These are phyloP conservation scores for Hippocampus kuda DNA, from an alignment of 2,797 vertebrate species.

Conservation along the genomic window DNA sequence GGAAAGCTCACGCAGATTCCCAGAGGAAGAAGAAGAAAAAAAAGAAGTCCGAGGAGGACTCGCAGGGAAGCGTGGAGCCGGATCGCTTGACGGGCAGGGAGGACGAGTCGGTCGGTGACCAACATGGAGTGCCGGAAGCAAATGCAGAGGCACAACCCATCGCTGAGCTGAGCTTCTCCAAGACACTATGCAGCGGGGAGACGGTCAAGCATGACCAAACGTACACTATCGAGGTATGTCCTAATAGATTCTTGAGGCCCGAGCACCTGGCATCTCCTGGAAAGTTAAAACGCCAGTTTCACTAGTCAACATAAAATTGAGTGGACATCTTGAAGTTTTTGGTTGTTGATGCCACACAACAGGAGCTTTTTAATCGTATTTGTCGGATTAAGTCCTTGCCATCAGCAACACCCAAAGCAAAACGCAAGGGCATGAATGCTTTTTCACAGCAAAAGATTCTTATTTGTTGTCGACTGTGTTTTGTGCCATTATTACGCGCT, in stretches of 20 bases:
- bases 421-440: too few species aligned
- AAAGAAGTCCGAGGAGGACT: constrained; percentile 61
- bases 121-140: constrained; percentile 39
- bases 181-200: constrained; percentile 73
- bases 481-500: constrained; percentile 12
- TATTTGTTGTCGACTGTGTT: constrained; percentile 21
- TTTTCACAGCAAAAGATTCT: neutral
- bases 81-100: constrained; percentile 52
- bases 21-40: constrained; percentile 89
- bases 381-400: neutral
- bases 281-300: neutral
- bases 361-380: too few species aligned
- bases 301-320: too few species aligned
- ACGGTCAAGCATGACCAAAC: constrained; percentile 70
- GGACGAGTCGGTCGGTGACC: constrained; percentile 41
- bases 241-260: neutral
- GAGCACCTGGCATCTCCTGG: too few species aligned
- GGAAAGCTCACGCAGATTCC: constrained; percentile 78
- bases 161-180: constrained; percentile 68
- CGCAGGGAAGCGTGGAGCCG: constrained; percentile 48
- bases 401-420: too few species aligned
- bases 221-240: constrained; percentile 78
- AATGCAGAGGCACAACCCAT: constrained; percentile 45
- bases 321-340: too few species aligned
- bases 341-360: too few species aligned